Evolutionary conservation across 64 coral and sea anemone species (phyloP).

Genomic region (Actinia tenebrosa): DNA sequence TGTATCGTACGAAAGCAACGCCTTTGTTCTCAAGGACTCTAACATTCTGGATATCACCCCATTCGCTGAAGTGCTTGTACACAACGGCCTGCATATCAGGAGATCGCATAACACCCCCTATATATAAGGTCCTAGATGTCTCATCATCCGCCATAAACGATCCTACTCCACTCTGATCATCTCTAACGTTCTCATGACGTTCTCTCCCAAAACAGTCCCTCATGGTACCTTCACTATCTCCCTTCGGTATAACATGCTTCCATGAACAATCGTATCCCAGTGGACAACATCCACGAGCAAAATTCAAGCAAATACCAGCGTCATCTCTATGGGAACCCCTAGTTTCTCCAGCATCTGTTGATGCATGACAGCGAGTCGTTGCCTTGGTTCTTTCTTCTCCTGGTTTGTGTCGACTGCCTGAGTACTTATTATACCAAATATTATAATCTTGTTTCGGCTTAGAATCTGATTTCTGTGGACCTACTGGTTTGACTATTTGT

Average conservation of each 20-base stretch:
- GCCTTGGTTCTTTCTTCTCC: slow-evolving; percentile 39
- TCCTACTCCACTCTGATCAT: slow-evolving; percentile 87
- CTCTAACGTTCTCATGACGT: slow-evolving; percentile 66
- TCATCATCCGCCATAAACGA: slow-evolving; percentile 65
- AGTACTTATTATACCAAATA: slow-evolving; percentile 91
- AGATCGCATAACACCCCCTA: slow-evolving; percentile 45
- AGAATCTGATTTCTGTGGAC: slow-evolving; percentile 55
- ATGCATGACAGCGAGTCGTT: slow-evolving; percentile 56
- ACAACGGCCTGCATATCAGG: slow-evolving; percentile 56
- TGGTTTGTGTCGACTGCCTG: slow-evolving; percentile 54
- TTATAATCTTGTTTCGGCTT: slow-evolving; percentile 53
- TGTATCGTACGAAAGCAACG: slow-evolving; percentile 83
- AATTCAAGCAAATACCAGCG: slow-evolving; percentile 71
- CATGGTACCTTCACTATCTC: slow-evolving; percentile 49
- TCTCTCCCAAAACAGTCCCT: slow-evolving; percentile 86
- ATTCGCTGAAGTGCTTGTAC: slow-evolving; percentile 70
- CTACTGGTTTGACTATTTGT: slow-evolving; percentile 65
- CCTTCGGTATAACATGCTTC: slow-evolving; percentile 53
- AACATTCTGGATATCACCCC: slow-evolving; percentile 82
- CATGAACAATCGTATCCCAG: slow-evolving; percentile 78
- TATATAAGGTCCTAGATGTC: slow-evolving; percentile 74
- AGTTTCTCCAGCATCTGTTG: slow-evolving; percentile 71
- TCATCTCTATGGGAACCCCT: slow-evolving; percentile 50
- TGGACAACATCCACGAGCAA: slow-evolving; percentile 86
- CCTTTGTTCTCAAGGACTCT: slow-evolving; percentile 61